Conservation (phyloP, 2,888 invertebrate genomes). For the Caenorhabditis zanzibari region DNA sequence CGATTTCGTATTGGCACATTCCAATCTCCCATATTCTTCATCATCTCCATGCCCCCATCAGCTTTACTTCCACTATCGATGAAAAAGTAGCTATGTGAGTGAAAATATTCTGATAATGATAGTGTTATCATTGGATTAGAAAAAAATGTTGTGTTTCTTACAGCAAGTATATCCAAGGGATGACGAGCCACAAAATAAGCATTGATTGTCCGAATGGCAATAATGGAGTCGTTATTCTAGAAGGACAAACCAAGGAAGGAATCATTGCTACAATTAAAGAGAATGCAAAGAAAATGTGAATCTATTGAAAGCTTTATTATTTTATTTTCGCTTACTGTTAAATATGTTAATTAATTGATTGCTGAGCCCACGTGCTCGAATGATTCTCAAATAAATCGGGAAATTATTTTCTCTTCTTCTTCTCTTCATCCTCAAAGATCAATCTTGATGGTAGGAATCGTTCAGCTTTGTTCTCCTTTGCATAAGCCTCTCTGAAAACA, state of each 20-base stretch:
- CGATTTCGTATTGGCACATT: slow-evolving; percentile 36
- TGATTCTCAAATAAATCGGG: background rate
- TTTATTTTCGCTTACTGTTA: background rate
- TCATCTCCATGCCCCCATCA: slow-evolving; percentile 47
- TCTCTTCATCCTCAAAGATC: slow-evolving; percentile 48
- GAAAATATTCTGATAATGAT: background rate
- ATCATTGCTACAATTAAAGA: slow-evolving; percentile 21
- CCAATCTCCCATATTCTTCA: slow-evolving; percentile 35
- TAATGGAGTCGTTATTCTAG: slow-evolving; percentile 28
- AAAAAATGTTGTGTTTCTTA: background rate
- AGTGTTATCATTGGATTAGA: no score
- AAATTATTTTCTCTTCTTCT: slow-evolving; percentile 12
- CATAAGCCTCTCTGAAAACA: slow-evolving; percentile 61
- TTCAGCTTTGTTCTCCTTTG: slow-evolving; percentile 65
- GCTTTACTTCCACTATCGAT: slow-evolving; percentile 37
- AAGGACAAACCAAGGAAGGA: slow-evolving; percentile 13
- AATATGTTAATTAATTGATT: slow-evolving; percentile 7
- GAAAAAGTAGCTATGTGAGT: slow-evolving; percentile 39
- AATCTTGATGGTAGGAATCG: slow-evolving; percentile 56
- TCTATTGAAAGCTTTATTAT: background rate
- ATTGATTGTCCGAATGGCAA: background rate
- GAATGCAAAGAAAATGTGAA: background rate
- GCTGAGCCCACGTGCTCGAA: slow-evolving; percentile 8
- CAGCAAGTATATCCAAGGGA: slow-evolving; percentile 47
- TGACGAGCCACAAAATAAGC: slow-evolving; percentile 35